These are phyloP conservation scores for Lathronympha strigana DNA, from an alignment of 2,888 invertebrate species.

Conservation along the genomic window DNA sequence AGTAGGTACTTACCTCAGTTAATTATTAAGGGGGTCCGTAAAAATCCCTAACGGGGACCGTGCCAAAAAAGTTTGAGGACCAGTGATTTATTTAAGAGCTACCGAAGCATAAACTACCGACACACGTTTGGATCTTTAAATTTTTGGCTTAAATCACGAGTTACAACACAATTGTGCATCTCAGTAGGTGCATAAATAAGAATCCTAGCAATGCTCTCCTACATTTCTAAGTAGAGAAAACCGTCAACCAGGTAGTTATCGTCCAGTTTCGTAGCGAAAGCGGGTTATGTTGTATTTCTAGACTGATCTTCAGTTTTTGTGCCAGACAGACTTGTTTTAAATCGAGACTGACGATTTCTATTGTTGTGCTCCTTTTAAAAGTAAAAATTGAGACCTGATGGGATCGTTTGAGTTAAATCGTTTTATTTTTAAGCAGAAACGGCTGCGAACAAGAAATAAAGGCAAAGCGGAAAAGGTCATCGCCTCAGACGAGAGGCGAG, in stretches of 20 bases:
- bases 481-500: too few species aligned
- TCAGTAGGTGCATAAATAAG: background rate
- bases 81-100: background rate
- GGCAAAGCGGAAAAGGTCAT: too few species aligned
- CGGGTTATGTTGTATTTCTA: slow-evolving; percentile 13
- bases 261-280: slow-evolving; percentile 6
- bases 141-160: too few species aligned
- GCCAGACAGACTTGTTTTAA: background rate
- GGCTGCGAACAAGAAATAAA: too few species aligned
- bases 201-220: background rate
- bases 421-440: too few species aligned
- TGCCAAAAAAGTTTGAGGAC: background rate
- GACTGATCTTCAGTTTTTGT: background rate
- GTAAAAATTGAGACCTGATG: too few species aligned
- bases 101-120: too few species aligned
- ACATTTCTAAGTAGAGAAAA: slow-evolving; percentile 8
- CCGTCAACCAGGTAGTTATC: slow-evolving; percentile 1
- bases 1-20: background rate
- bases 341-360: background rate
- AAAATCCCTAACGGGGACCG: background rate
- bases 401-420: too few species aligned
- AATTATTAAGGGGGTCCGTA: background rate
- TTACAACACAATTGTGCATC: background rate
- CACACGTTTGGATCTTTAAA: too few species aligned
- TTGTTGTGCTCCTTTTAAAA: background rate